Evolutionary conservation across 2,888 invertebrate species (phyloP), one percentile per base, ranked within the genome.

Genomic region (Hermodice carunculata): DNA sequence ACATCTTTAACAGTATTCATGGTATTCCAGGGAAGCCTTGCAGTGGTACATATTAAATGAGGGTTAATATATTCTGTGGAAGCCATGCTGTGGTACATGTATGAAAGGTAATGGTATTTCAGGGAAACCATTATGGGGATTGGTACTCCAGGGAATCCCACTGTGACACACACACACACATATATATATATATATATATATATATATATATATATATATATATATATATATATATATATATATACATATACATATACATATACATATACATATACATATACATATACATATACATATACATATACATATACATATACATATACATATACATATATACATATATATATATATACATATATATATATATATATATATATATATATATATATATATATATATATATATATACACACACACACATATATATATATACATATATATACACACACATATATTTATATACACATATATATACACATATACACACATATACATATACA

Each of bases 271-370:
- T 22, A 43, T 17, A 54, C 40, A 54, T 4, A 54, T 34, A 54
- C 54, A 54, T n/a, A 54, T 26, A 54, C 19, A 54, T 26, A 54
- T 3, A 54, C 34, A 54, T 40, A 54, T 26, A 54, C 14, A 37
- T 8, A 40, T 34, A 40, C 54, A 34, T 19, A 54, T 6, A 40
- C 26, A 40, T n/a, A n/a, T 34, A 54, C 54, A 54, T 40, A 54
- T 42, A 54, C 4, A 54, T 2, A 54, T 34, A 54, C 19, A 54
- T 11, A 40, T 24, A 54, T 4, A 54, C 34, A 22, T 51, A 51
- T 54, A 28, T 57, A 11, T 57, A 26, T 43, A n/a, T 57, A 26
- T 57, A 6, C 43, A 28, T 43, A 22, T 58, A 28, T 28, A 28
- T 29, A 17, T 28, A 6, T 31, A n/a, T 58, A 32, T 44, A 29